A percentile compares a stretch with the other conserved stretches of the same genome.
Conservation (phyloP, 2,888 invertebrate genomes). For the Norana najaformis region DNA sequence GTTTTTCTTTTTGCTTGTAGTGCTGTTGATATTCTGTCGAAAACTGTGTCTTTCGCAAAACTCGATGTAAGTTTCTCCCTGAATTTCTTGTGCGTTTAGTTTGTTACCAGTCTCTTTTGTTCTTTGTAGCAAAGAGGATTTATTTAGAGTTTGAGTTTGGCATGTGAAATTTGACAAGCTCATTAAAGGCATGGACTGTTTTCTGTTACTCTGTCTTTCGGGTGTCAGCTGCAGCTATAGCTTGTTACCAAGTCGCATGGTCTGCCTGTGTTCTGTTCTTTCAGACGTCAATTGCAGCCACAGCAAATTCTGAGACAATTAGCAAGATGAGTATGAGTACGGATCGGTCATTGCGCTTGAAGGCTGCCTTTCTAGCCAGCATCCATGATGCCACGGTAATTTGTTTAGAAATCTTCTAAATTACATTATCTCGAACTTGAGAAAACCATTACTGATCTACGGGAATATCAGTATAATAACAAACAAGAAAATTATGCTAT, state of each 20-base stretch:
- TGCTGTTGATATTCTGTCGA: constrained; percentile 35
- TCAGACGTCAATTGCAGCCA: constrained; percentile 30
- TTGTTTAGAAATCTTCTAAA: neutral
- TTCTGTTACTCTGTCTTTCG: too few species aligned
- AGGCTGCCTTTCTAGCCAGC: constrained; percentile 79
- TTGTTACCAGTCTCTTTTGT: neutral
- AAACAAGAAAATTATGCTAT: neutral
- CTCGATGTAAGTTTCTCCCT: constrained; percentile 31
- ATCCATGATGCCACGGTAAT: constrained; percentile 69
- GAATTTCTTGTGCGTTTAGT: neutral
- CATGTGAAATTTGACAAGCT: neutral
- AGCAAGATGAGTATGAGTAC: constrained; percentile 70
- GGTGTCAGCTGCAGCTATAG: neutral
- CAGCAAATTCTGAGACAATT: constrained; percentile 53
- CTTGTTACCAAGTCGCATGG: neutral
- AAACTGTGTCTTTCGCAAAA: constrained; percentile 33
- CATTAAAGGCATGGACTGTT: neutral
- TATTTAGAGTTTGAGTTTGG: neutral
- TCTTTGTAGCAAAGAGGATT: neutral
- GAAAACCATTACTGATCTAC: neutral
- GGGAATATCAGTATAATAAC: neutral
- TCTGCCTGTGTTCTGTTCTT: neutral
- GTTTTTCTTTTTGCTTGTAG: constrained; percentile 17
- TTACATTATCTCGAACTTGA: neutral
- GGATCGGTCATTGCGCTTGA: constrained; percentile 68